phyloP scores from a whole-genome alignment of 2,888 invertebrate species.

The Brenthis hecate region DNA sequence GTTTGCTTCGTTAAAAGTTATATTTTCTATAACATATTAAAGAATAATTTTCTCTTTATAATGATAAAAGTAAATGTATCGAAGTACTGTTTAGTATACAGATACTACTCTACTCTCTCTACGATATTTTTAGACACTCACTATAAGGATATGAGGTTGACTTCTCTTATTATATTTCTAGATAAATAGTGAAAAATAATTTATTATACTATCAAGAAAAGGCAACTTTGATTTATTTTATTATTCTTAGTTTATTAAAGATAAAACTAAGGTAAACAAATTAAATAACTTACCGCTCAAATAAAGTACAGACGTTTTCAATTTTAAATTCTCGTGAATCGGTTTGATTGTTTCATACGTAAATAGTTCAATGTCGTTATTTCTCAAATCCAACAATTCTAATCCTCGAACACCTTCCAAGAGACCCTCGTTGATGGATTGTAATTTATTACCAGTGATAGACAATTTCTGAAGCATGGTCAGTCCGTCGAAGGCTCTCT shows the following conservation, averaged over 20 bases:
- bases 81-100: too few relatives aligned
- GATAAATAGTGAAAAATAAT: neutral
- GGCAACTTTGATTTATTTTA: too few relatives aligned
- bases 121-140: too few relatives aligned
- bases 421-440: constrained; percentile 86
- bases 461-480: constrained; percentile 87
- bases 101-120: too few relatives aligned
- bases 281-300: constrained; percentile 65
- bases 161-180: neutral
- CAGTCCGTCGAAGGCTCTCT: constrained; percentile 89
- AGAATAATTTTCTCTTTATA: neutral
- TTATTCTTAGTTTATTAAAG: too few relatives aligned
- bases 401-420: constrained; percentile 88
- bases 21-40: too few relatives aligned
- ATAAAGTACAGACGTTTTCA: constrained; percentile 73
- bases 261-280: neutral
- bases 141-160: too few relatives aligned
- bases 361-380: constrained; percentile 89
- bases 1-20: constrained; percentile 31
- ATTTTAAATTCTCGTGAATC: constrained; percentile 88
- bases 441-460: constrained; percentile 89
- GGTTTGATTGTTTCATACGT: constrained; percentile 89
- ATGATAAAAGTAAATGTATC: neutral
- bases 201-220: too few relatives aligned
- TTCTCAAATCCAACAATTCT: constrained; percentile 88